Base-by-base conservation (phyloP, 2,888 invertebrate species). In the Nomada fabriciana region DNA sequence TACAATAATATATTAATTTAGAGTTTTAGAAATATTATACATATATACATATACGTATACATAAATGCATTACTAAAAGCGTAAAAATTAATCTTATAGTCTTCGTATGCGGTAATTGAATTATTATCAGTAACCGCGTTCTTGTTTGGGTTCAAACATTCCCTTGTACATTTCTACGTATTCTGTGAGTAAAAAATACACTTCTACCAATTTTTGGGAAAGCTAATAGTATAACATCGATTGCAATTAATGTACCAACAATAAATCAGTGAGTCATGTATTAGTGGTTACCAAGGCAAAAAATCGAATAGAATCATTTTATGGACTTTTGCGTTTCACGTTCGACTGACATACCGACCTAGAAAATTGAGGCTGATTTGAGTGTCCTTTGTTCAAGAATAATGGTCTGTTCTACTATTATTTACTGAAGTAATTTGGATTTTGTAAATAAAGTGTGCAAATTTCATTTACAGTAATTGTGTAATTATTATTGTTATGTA, bases 1-100 rank as follows among this genome's bases (percentile, higher is more conserved):
- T 83, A 83, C 55, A 61, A 53, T 43, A 65, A 82, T 63, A 55
- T 25, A 60, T 61, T 63, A 59, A 59, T 61, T 57, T 50, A 59
- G 50, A 78, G 23, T 55, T 53, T 42, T 57, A 65, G 9, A 7
- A 7, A 36, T 59, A 69, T 55, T 25, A 25, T 67, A 75, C 52
- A 59, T 65, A 61, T 42, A 42, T 15, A 53, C 20, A n/a, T 53
- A 53, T n/a, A 53, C 53, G n/a, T 23, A 55, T 23, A n/a, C 15
- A 29, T 2, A 67, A 10, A 15, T 67, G 43, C 11, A 65, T 43
- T 25, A 25, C 18, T 10, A 57, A 23, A 57, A 23, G 13, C 23
- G 23, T 9, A 57, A 63, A 57, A 29, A 70, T 59, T 65, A 20
- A 9, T 43, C 23, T 11, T 2, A 5, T 47, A 64, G 63, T 63